Conservation (phyloP, 2,888 invertebrate species). For the Melikaiella ostensackeni region DNA sequence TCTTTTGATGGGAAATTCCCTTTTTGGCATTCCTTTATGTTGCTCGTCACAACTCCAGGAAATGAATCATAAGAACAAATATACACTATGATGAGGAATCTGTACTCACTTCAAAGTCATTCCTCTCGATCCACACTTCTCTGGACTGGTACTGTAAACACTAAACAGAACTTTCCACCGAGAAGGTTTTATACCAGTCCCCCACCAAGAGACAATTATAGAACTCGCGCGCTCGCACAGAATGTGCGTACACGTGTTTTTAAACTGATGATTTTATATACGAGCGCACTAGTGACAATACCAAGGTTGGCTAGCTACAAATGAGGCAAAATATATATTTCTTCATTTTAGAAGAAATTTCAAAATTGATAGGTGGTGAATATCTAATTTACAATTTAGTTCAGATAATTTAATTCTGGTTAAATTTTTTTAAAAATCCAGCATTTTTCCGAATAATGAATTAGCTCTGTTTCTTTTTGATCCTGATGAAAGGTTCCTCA, state of each 20-base stretch:
- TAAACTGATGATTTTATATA: background rate
- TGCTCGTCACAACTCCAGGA: background rate
- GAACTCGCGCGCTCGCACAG: slow-evolving; percentile 45
- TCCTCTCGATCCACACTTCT: slow-evolving; percentile 38
- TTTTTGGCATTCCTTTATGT: background rate
- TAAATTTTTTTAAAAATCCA: no score
- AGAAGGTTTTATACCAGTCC: slow-evolving; percentile 60
- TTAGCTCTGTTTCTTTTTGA: no score
- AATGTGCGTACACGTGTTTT: slow-evolving; percentile 16
- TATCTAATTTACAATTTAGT: no score
- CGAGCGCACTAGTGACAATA: background rate
- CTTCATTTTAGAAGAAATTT: slow-evolving; percentile 4
- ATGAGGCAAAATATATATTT: no score
- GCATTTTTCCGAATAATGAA: no score
- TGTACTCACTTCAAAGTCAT: slow-evolving; percentile 43
- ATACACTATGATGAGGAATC: background rate
- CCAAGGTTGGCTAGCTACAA: background rate
- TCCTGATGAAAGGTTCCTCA: no score
- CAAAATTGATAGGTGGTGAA: no score
- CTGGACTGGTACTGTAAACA: slow-evolving; percentile 49
- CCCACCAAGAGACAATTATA: slow-evolving; percentile 60
- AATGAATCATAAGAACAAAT: background rate
- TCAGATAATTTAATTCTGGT: no score
- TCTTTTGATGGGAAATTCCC: background rate
- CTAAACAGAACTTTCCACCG: slow-evolving; percentile 59